Evolutionary conservation across 1,140 invertebrate genomes (phyloP).

Genomic region (Drosophila ambigua): DNA sequence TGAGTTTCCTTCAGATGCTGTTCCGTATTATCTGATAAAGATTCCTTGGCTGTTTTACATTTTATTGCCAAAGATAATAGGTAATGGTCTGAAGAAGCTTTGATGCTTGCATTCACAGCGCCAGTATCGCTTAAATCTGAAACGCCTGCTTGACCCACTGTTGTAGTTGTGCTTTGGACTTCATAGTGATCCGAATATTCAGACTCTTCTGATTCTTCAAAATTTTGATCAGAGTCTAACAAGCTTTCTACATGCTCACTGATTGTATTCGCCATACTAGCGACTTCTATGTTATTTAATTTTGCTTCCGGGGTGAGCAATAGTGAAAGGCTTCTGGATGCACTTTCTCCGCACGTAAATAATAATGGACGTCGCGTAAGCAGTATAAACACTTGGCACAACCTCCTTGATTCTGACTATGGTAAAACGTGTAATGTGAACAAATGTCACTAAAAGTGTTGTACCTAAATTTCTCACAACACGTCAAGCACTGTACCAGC

Average conservation of each 20-base stretch:
- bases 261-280: constrained; percentile 20
- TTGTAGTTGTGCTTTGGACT: constrained; percentile 21
- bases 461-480: constrained; percentile 37
- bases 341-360: constrained; percentile 13
- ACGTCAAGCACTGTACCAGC: constrained; percentile 61
- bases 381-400: constrained; percentile 65
- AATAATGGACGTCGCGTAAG: constrained; percentile 46
- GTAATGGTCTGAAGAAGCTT: not conserved
- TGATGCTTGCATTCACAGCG: constrained; percentile 4
- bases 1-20: too few species aligned
- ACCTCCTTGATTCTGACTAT: constrained; percentile 16
- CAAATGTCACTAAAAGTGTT: constrained; percentile 61
- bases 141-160: constrained; percentile 25
- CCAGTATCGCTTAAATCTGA: constrained; percentile 3
- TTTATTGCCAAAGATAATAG: not conserved
- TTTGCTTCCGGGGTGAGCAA: constrained; percentile 51
- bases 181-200: constrained; percentile 69
- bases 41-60: not conserved
- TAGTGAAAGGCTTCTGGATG: constrained; percentile 48
- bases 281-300: not conserved
- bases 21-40: too few species aligned
- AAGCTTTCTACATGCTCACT: constrained; percentile 13
- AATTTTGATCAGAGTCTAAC: constrained; percentile 20
- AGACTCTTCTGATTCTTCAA: constrained; percentile 57
- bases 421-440: constrained; percentile 55